Conservation (phyloP, 2,797 vertebrate genomes). For the Hypotaenidia okinawae region DNA sequence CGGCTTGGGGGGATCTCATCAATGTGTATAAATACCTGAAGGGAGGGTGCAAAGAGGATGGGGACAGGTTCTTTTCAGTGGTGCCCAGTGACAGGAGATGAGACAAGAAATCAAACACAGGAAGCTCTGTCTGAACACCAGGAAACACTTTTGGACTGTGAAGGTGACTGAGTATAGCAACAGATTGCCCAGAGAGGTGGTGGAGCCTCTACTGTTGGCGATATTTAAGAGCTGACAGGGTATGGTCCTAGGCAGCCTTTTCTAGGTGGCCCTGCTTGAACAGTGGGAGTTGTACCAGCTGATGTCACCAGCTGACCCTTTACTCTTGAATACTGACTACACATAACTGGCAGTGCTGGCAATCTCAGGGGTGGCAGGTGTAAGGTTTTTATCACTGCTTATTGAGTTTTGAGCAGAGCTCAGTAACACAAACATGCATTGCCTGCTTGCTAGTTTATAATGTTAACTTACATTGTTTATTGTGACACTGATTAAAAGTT, state of each 20-base stretch:
- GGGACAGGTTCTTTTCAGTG: neutral
- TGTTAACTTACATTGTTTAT: neutral
- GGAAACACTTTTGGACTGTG: neutral
- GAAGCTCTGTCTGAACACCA: neutral
- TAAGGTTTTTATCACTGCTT: neutral
- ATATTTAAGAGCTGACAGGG: neutral
- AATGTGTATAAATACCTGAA: neutral
- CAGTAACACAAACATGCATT: neutral
- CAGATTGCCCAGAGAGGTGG: neutral
- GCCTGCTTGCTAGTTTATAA: neutral
- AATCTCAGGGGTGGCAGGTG: neutral
- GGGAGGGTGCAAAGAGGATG: neutral
- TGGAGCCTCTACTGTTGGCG: neutral
- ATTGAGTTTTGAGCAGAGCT: neutral
- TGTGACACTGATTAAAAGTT: neutral
- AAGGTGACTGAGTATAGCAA: neutral
- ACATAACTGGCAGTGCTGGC: neutral
- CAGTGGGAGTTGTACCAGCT: neutral
- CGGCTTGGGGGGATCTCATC: neutral
- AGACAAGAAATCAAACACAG: neutral
- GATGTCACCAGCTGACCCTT: neutral
- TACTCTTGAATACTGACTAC: neutral
- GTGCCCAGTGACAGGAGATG: neutral
- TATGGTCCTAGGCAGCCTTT: neutral
- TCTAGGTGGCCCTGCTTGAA: neutral